Base-by-base conservation (phyloP, 2,888 invertebrate species). In the Nesidiocoris tenuis region DNA sequence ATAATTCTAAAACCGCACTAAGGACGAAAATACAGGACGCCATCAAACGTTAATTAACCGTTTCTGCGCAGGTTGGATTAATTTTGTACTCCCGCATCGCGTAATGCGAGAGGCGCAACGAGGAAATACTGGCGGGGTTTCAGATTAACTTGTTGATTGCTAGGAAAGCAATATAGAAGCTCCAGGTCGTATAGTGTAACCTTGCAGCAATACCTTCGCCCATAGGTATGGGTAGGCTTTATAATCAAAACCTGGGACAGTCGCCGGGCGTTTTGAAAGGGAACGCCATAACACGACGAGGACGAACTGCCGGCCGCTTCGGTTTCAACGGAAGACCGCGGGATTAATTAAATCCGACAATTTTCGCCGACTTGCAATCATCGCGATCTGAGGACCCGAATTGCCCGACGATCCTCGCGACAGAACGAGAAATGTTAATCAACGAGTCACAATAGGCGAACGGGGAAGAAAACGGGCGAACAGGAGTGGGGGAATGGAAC, bases 41-140 rank as follows among this genome's bases (percentile, higher is more conserved):
- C 70, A 24, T 70, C 70, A 57, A 59, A 59, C 57, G 54, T 70
- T 70, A 59, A 70, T 70, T 70, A 70, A 59, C 59, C 25, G 54
- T 57, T 70, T 55, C 55, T 21, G 22, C 22, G 23, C 70, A 56
- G 21, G 9, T 54, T 59, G 22, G 59, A 70, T 70, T 70, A 70
- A 57, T 70, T 59, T 59, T 18, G 22, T 59, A 19, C 65, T 39
- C 39, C 39, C 5, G 39, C 39, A 12, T 39, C 39, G 39, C 39
- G 39, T 39, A 39, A 39, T 39, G 39, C 39, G 39, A 39, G 39
- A 39, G 39, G 39, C 19, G 63, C 23, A 70, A 59, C 22, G 59
- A 54, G 5, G 39, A 39, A 39, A 65, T 39, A 17, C 21, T 22
- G 54, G 59, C 17, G 17, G 21, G 70, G 19, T 70, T 59, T 17